Conservation (phyloP, 2,113 vertebrate genomes). For the Mesoclemmys tuberculata region DNA sequence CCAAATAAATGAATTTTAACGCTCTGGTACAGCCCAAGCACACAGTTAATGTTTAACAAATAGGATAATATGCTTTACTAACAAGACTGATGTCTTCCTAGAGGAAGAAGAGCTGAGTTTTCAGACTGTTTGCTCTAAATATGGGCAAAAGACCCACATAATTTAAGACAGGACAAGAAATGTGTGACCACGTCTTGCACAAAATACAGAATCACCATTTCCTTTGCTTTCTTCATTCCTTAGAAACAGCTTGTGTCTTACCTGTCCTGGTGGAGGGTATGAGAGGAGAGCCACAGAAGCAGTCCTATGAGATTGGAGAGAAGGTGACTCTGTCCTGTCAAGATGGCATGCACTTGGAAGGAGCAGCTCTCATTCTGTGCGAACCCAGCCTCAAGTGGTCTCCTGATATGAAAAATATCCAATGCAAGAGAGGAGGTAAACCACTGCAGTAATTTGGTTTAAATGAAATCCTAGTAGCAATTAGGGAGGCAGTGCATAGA, state of each 20-base stretch:
- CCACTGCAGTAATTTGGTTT: neutral
- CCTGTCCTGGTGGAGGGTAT: constrained; percentile 75
- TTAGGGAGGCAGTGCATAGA: neutral
- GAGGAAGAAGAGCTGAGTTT: neutral
- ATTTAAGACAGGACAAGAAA: neutral
- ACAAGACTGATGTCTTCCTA: rapidly evolving
- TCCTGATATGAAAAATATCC: constrained; percentile 74
- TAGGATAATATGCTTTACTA: neutral
- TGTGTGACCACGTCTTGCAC: neutral
- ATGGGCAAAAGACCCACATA: neutral
- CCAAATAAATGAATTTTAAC: neutral
- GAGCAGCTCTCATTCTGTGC: constrained; percentile 80
- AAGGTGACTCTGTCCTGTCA: constrained; percentile 85
- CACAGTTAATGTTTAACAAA: neutral
- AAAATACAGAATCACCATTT: neutral
- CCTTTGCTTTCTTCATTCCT: constrained; percentile 4
- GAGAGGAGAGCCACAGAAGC: constrained; percentile 78
- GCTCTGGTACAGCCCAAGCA: neutral
- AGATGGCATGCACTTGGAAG: constrained; percentile 69
- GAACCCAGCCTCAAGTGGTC: constrained; percentile 91
- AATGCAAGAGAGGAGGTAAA: constrained; percentile 83
- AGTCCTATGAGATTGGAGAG: constrained; percentile 84
- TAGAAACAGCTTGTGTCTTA: constrained; percentile 78
- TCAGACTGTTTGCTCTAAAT: neutral
- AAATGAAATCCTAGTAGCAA: neutral